A percentile compares a stretch with the other conserved stretches of the same genome.
These are phyloP conservation scores for Bombus fervidus DNA, from an alignment of 1,140 invertebrate species.

Conservation along the genomic window DNA sequence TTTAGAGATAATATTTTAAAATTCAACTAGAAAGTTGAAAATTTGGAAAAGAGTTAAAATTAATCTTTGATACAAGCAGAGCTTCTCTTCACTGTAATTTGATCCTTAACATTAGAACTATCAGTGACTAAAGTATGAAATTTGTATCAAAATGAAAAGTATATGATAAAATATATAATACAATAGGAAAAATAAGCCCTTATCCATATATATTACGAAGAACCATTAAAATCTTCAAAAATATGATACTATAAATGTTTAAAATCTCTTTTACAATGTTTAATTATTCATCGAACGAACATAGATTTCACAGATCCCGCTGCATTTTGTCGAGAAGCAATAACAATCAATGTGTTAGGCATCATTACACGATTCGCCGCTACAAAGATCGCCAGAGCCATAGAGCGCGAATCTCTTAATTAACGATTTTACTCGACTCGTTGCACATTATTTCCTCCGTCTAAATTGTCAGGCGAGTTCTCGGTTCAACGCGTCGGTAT, in stretches of 20 bases:
- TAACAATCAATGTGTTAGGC: background rate
- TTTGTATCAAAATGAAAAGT: background rate
- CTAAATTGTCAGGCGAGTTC: conserved; percentile 58
- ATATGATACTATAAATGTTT: background rate
- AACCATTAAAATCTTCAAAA: background rate
- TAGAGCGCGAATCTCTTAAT: conserved; percentile 53
- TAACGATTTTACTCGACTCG: conserved; percentile 61
- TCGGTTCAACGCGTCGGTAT: conserved; percentile 50
- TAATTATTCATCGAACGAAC: background rate
- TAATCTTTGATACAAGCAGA: background rate
- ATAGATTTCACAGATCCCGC: background rate
- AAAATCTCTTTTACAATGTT: background rate
- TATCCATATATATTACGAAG: background rate
- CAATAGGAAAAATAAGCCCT: background rate
- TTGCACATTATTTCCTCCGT: conserved; percentile 49
- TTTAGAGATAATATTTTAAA: too few relatives aligned
- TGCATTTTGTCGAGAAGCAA: background rate
- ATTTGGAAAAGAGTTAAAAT: background rate
- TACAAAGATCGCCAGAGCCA: conserved; percentile 26
- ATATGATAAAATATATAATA: too few relatives aligned
- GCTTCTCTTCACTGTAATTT: background rate
- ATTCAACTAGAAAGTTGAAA: background rate
- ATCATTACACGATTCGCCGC: background rate
- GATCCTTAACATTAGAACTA: background rate
- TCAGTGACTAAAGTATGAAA: background rate